Conservation (phyloP, 2,888 invertebrate species). For the Monochamus alternatus region DNA sequence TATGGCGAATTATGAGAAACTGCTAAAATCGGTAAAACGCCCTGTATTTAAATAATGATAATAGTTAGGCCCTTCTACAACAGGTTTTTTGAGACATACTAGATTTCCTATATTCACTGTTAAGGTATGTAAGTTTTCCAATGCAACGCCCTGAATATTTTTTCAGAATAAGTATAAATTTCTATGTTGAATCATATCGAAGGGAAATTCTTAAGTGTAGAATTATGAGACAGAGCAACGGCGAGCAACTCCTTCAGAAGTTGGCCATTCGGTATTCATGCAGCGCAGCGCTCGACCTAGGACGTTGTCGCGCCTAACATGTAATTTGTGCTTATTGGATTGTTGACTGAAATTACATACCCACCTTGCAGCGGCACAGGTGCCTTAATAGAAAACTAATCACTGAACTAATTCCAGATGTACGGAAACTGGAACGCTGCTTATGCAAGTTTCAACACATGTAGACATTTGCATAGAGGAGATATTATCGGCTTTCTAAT, state of each 20-base stretch:
- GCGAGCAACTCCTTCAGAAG: constrained; percentile 52
- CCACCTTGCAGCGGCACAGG: constrained; percentile 20
- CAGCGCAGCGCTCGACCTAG: constrained; percentile 48
- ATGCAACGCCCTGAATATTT: no score
- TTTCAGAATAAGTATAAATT: no score
- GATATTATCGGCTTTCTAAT: no score
- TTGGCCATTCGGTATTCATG: constrained; percentile 49
- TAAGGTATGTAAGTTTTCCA: no score
- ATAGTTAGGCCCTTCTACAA: no score
- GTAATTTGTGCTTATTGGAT: constrained; percentile 56
- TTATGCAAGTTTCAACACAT: constrained; percentile 4
- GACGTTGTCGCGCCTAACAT: constrained; percentile 47
- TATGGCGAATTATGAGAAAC: no score
- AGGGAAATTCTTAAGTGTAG: constrained; percentile 7
- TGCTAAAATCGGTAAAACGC: no score
- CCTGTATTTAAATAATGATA: no score
- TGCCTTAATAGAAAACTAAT: constrained; percentile 20
- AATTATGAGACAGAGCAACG: constrained; percentile 39
- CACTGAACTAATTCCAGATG: constrained; percentile 8
- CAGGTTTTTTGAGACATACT: no score
- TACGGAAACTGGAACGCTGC: constrained; percentile 2
- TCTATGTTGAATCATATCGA: no score
- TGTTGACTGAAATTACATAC: constrained; percentile 53
- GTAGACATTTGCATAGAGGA: neutral
- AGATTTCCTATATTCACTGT: no score